Evolutionary conservation across 30 jellyfish, hydroid and myxozoan genomes (phyloP).

Genomic region (Haliclystus octoradiatus): DNA sequence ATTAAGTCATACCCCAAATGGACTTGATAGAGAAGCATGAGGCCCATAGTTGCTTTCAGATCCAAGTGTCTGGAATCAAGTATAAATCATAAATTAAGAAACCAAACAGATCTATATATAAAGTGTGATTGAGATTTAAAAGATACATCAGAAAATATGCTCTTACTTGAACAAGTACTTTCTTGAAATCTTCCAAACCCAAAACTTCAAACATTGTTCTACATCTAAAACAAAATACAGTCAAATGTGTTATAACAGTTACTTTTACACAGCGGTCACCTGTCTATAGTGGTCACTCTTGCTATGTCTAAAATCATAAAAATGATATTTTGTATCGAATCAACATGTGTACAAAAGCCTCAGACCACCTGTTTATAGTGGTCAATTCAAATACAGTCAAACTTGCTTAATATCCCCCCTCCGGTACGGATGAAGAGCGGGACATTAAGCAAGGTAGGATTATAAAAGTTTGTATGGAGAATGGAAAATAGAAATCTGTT

Average conservation of each 20-base stretch:
- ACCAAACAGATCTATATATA: too few relatives aligned
- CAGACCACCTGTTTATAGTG: too few relatives aligned
- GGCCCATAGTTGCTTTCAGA: constrained; percentile 42
- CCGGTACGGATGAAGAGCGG: too few relatives aligned
- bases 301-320: not conserved
- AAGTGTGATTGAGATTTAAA: too few relatives aligned
- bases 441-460: too few relatives aligned
- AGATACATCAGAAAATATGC: not conserved
- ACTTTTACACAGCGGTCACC: not conserved
- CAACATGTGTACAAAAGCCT: too few relatives aligned
- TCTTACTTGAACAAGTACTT: constrained; percentile 15
- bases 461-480: too few relatives aligned
- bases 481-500: too few relatives aligned
- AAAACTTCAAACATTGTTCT: constrained; percentile 1
- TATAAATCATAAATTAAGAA: not conserved
- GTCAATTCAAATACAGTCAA: too few relatives aligned
- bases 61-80: constrained; percentile 26
- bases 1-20: not conserved
- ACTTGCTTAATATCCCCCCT: too few relatives aligned
- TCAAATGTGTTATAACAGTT: not conserved
- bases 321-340: too few relatives aligned
- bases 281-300: not conserved
- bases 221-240: not conserved
- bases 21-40: constrained; percentile 13
- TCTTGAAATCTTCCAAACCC: constrained; percentile 13